Percentiles rank a stretch among this genome's conserved stretches.
Conservation (phyloP, 2,797 vertebrate genomes). For the Lacerta agilis region DNA sequence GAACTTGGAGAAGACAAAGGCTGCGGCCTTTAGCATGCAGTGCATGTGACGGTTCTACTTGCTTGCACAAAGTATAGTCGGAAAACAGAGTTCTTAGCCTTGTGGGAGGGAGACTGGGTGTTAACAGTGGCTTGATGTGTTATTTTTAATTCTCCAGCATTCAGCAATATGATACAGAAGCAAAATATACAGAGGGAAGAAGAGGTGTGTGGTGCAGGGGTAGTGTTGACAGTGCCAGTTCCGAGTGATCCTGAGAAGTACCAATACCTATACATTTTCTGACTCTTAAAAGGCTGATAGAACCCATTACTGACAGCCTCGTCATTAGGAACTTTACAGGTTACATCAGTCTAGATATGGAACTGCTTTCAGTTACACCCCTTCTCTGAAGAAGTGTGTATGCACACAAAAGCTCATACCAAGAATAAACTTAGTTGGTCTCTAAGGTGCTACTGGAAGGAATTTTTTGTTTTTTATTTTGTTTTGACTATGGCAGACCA, state of each 20-base stretch:
- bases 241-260: neutral
- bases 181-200: conserved; percentile 36
- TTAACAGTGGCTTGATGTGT: conserved; percentile 70
- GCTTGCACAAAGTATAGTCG: conserved; percentile 74
- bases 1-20: conserved; percentile 86
- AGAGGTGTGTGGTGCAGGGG: neutral
- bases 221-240: conserved; percentile 29
- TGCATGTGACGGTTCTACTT: conserved; percentile 74
- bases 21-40: conserved; percentile 80
- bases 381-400: neutral
- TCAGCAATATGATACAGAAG: conserved; percentile 61
- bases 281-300: neutral
- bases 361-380: conserved; percentile 1
- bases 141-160: conserved; percentile 68
- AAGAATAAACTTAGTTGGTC: no score
- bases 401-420: no score
- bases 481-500: no score
- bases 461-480: no score
- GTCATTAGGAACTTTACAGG: neutral
- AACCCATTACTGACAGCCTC: neutral
- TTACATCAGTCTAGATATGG: neutral
- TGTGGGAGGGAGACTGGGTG: conserved; percentile 73
- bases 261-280: neutral
- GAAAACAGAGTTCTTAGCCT: conserved; percentile 76
- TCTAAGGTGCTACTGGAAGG: no score